Conservation (phyloP, 2,888 invertebrate genomes). For the Tenthredo distinguenda region DNA sequence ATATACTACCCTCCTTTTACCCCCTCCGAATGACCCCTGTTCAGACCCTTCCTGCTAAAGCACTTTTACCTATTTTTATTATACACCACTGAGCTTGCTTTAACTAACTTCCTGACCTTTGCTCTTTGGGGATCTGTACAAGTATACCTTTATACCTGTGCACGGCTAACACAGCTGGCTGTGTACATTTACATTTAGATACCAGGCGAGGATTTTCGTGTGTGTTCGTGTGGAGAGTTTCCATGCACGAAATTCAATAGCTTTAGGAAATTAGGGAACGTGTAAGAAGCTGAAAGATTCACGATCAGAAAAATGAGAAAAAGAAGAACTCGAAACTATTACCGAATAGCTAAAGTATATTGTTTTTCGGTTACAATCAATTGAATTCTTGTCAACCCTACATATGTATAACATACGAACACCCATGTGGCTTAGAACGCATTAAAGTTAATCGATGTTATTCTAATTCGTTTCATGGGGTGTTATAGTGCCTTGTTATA, state of each 20-base stretch:
- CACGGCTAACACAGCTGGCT: not conserved
- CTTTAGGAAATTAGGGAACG: not conserved
- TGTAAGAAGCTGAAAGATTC: not conserved
- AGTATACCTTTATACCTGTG: not conserved
- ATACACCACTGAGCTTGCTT: slow-evolving; percentile 22
- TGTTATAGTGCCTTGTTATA: not conserved
- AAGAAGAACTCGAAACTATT: not conserved
- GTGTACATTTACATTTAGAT: not conserved
- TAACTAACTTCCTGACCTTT: slow-evolving; percentile 41
- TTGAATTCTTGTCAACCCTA: not conserved
- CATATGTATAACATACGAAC: not conserved
- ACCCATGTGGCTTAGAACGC: not conserved
- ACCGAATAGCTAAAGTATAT: too few relatives aligned
- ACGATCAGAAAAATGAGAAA: not conserved
- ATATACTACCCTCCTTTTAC: not conserved
- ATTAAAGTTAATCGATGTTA: slow-evolving; percentile 15
- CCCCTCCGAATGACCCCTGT: slow-evolving; percentile 25
- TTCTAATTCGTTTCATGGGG: slow-evolving; percentile 1
- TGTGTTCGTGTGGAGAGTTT: not conserved
- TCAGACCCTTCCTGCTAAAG: slow-evolving; percentile 5
- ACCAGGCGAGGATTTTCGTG: not conserved
- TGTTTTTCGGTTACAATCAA: too few relatives aligned
- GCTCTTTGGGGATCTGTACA: not conserved
- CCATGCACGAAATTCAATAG: not conserved
- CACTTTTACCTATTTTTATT: slow-evolving; percentile 37